Evolutionary conservation across 37 sponge, comb jelly and placozoan genomes (phyloP).

Genomic region (Halichondria panicea): DNA sequence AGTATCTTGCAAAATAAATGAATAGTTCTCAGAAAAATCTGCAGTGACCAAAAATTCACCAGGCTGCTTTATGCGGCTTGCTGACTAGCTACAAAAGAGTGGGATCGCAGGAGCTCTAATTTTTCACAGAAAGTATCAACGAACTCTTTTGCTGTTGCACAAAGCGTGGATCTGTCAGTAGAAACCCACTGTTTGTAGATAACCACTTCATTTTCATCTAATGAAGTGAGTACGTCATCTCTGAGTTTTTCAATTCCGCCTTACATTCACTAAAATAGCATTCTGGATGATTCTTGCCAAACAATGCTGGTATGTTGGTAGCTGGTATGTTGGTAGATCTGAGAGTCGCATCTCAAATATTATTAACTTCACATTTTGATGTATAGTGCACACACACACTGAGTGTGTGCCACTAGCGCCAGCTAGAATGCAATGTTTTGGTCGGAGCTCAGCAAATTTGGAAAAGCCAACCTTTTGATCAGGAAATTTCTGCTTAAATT

Average conservation of each 20-base stretch:
- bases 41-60: not conserved
- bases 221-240: not conserved
- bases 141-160: conserved; percentile 8
- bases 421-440: too few relatives aligned
- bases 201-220: conserved; percentile 15
- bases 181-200: conserved; percentile 8
- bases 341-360: too few relatives aligned
- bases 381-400: too few relatives aligned
- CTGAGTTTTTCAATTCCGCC: not conserved
- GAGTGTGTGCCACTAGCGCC: too few relatives aligned
- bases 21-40: conserved; percentile 59
- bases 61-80: conserved; percentile 6
- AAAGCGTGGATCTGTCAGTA: conserved; percentile 24
- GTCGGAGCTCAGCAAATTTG: too few relatives aligned
- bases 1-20: conserved; percentile 56
- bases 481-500: too few relatives aligned
- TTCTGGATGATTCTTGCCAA: too few relatives aligned
- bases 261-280: conserved; percentile 28
- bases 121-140: conserved; percentile 22
- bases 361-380: too few relatives aligned
- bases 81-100: conserved; percentile 22
- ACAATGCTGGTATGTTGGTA: too few relatives aligned
- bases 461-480: too few relatives aligned
- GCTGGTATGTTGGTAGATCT: too few relatives aligned
- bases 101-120: conserved; percentile 4